A percentile compares a stretch with the other conserved stretches of the same genome.
phyloP scores from a whole-genome alignment of 2,888 invertebrate genomes.

The Troilus luridus region DNA sequence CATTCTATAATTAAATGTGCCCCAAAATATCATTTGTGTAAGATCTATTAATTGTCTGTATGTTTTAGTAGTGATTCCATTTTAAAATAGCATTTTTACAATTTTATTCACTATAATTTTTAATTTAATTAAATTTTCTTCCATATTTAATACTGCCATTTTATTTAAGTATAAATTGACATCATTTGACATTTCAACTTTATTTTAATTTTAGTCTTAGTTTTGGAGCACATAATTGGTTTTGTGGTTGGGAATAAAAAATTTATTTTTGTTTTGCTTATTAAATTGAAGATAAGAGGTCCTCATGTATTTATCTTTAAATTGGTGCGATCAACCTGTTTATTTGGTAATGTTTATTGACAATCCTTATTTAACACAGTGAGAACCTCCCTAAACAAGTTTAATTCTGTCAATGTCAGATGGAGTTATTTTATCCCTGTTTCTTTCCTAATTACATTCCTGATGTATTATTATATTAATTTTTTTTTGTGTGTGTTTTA shows the following conservation, averaged over 20 bases:
- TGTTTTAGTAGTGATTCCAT: neutral
- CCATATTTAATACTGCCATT: neutral
- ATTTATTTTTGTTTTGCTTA: neutral
- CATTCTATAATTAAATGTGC: slow-evolving; percentile 51
- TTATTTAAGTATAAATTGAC: neutral
- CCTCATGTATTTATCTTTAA: neutral
- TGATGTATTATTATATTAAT: neutral
- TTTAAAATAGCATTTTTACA: neutral
- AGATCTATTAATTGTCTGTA: slow-evolving; percentile 42
- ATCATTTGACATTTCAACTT: neutral
- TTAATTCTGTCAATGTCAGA: slow-evolving; percentile 53
- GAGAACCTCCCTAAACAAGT: slow-evolving; percentile 50
- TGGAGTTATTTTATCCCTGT: neutral
- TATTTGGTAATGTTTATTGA: slow-evolving; percentile 53
- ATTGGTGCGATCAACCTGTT: slow-evolving; percentile 32
- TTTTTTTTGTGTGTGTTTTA: neutral
- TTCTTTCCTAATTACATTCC: neutral
- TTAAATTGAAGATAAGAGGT: neutral
- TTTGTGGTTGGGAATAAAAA: neutral
- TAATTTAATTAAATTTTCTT: neutral
- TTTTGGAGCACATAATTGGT: neutral
- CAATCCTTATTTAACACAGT: slow-evolving; percentile 49
- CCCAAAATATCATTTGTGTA: slow-evolving; percentile 50
- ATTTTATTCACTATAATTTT: neutral
- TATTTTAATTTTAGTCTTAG: neutral